These are phyloP conservation scores for Orius insidiosus DNA, from an alignment of 1,140 invertebrate species.

Conservation along the genomic window DNA sequence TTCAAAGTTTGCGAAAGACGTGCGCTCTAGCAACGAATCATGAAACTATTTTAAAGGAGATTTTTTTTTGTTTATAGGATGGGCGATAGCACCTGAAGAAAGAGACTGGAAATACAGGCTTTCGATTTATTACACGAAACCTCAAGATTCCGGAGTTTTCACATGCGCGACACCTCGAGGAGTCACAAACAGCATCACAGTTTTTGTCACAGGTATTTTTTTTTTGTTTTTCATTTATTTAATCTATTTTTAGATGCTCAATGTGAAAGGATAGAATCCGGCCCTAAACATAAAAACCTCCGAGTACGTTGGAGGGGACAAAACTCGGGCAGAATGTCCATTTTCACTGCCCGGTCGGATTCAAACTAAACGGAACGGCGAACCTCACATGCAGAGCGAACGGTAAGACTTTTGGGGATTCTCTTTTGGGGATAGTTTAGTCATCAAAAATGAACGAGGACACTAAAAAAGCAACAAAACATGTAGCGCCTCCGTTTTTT, in stretches of 20 bases:
- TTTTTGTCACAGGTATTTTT: slow-evolving; percentile 65
- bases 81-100: too few relatives aligned
- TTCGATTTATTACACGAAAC: slow-evolving; percentile 63
- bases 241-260: too few relatives aligned
- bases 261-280: slow-evolving; percentile 30
- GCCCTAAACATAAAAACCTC: slow-evolving; percentile 30
- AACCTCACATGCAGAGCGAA: slow-evolving; percentile 58
- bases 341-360: slow-evolving; percentile 53
- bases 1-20: too few relatives aligned
- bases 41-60: too few relatives aligned
- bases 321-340: slow-evolving; percentile 44
- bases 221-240: too few relatives aligned
- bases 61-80: too few relatives aligned
- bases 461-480: too few relatives aligned
- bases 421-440: too few relatives aligned
- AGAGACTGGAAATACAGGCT: slow-evolving; percentile 66
- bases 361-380: slow-evolving; percentile 43
- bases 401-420: slow-evolving; percentile 34
- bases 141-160: slow-evolving; percentile 62
- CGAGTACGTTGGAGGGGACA: slow-evolving; percentile 40
- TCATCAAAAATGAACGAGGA: too few relatives aligned
- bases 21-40: too few relatives aligned
- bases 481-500: too few relatives aligned
- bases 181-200: slow-evolving; percentile 56
- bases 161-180: slow-evolving; percentile 66